phyloP scores from a whole-genome alignment of 2,888 invertebrate species.

The Microplitis manilae region DNA sequence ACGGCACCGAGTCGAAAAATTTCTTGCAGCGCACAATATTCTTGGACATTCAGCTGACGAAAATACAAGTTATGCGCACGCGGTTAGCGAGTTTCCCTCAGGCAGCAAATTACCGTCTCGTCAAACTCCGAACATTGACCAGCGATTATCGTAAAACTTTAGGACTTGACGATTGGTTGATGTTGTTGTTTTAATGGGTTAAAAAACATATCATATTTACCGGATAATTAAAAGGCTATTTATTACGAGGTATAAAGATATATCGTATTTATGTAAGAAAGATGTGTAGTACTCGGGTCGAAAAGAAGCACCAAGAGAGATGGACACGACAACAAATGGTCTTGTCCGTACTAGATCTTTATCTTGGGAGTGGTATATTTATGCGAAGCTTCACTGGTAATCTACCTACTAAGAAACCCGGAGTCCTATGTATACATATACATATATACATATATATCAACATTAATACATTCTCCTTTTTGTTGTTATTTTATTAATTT shows the following conservation, averaged over 20 bases:
- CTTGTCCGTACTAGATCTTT: slow-evolving; percentile 65
- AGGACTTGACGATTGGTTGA: slow-evolving; percentile 32
- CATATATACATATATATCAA: slow-evolving; percentile 25
- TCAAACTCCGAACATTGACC: slow-evolving; percentile 39
- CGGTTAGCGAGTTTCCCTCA: slow-evolving; percentile 20
- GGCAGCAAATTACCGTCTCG: slow-evolving; percentile 37
- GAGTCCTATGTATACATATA: slow-evolving; percentile 41
- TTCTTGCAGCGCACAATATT: neutral
- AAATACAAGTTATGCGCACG: slow-evolving; percentile 4
- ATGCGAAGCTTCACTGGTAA: slow-evolving; percentile 65
- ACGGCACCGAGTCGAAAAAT: too few relatives aligned
- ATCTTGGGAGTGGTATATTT: slow-evolving; percentile 67
- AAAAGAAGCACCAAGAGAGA: slow-evolving; percentile 49
- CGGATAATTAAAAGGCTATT: slow-evolving; percentile 28
- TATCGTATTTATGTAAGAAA: slow-evolving; percentile 25
- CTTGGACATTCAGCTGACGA: neutral
- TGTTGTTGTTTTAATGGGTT: slow-evolving; percentile 1
- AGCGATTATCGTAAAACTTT: slow-evolving; percentile 35
- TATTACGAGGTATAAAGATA: slow-evolving; percentile 12
- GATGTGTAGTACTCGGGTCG: slow-evolving; percentile 16
- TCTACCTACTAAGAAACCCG: slow-evolving; percentile 58
- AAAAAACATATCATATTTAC: slow-evolving; percentile 33
- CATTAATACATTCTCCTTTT: slow-evolving; percentile 17
- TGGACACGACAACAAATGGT: slow-evolving; percentile 68
- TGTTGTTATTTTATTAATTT: slow-evolving; percentile 21